A percentile compares a stretch with the other conserved stretches of the same genome.
phyloP scores from a whole-genome alignment of 2,113 vertebrate genomes.

The Circaetus cinerascens region DNA sequence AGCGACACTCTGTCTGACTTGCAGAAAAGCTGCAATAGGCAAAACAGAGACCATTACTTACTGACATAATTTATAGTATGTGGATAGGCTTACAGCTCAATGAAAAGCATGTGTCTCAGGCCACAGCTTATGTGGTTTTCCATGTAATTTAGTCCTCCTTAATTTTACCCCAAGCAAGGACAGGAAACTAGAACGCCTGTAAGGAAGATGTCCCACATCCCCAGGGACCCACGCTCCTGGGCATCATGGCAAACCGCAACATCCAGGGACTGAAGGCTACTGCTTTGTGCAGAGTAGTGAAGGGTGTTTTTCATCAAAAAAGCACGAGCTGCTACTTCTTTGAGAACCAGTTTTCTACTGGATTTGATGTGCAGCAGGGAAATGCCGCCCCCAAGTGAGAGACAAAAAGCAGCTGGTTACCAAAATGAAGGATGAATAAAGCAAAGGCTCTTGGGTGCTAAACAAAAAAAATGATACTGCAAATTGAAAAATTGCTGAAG shows the following conservation, averaged over 20 bases:
- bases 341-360: not conserved
- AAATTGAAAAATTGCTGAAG: constrained; percentile 7
- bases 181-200: not conserved
- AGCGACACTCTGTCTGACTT: not conserved
- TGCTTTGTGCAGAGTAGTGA: not conserved
- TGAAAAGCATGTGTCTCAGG: not conserved
- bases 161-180: not conserved
- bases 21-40: not conserved
- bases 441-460: not conserved
- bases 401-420: constrained; percentile 8
- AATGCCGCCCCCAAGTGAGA: constrained; percentile 54
- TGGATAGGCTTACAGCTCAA: not conserved
- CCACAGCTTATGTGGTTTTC: not conserved
- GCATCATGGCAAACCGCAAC: not conserved
- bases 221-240: not conserved
- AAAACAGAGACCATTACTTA: not conserved
- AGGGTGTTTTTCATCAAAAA: not conserved
- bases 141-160: not conserved
- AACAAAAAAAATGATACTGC: not conserved
- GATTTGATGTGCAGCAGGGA: not conserved
- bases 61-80: not conserved
- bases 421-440: not conserved
- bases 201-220: not conserved
- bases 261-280: not conserved
- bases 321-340: not conserved